Evolutionary conservation across 2,888 invertebrate genomes (phyloP).

Genomic region (Himalopsyche tibetana): DNA sequence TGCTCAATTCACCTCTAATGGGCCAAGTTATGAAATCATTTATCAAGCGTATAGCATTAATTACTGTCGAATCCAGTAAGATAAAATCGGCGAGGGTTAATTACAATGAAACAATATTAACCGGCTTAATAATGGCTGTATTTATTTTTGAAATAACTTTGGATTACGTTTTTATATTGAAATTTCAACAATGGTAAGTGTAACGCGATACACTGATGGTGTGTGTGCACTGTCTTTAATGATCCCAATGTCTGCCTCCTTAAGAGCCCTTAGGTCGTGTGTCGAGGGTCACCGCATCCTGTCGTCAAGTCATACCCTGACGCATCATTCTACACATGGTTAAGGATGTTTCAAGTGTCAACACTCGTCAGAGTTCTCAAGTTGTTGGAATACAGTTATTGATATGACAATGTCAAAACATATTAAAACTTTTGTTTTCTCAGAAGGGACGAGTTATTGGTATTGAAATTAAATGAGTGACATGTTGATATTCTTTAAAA

Average conservation of each 20-base stretch:
- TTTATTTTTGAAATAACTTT: no score
- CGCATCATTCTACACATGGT: not conserved
- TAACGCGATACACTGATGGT: not conserved
- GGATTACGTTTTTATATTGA: no score
- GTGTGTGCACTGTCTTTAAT: conserved; percentile 20
- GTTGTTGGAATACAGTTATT: not conserved
- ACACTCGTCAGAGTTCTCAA: not conserved
- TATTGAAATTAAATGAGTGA: not conserved
- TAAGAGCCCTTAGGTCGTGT: conserved; percentile 4
- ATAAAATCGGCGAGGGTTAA: no score
- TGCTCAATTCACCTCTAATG: no score
- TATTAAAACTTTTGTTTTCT: not conserved
- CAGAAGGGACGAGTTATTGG: no score
- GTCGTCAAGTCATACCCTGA: conserved; percentile 17
- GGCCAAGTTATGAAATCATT: no score
- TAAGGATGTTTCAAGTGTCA: conserved; percentile 2
- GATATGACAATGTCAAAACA: conserved; percentile 13
- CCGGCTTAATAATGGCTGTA: no score
- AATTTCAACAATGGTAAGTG: not conserved
- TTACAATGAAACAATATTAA: no score
- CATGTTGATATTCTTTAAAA: not conserved
- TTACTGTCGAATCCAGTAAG: no score
- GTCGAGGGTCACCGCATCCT: conserved; percentile 21
- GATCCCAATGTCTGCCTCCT: conserved; percentile 5
- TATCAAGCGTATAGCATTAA: no score